Evolutionary conservation across 2,797 vertebrate genomes (phyloP), one percentile per base, ranked within the genome.

Genomic region (Poeciliopsis paucimaculata): DNA sequence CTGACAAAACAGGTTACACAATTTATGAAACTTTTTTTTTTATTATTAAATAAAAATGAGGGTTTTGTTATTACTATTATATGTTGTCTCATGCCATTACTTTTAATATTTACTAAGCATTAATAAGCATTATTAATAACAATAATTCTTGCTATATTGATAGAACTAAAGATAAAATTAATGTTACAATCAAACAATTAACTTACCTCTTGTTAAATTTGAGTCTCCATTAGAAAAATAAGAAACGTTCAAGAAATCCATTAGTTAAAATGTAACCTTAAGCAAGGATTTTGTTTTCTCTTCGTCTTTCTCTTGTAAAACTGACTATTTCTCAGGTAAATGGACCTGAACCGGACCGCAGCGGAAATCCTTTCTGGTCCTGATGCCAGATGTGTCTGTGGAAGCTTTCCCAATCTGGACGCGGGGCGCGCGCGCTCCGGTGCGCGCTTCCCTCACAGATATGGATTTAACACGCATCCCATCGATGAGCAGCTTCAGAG

Each of bases 201-300:
- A 64, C 82, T 73, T 68, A 84, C 94, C 93, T 90, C 75, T 39
- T 66, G 94, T 80, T 47, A 78, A 87, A 81, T 94, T 94, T 2
- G 26, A 66, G 71, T 66, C 39, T 72, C 64, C 76, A 11, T 76
- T 26, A 13, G 90, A 88, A 49, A 84, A 71, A 90, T 89, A 88
- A 0, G 89, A 91, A 2, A 72, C 68, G 45, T 90, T 91, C 10
- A 81, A 80, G n/a, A 91, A 89, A 93, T 95, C 94, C 94, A 95
- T 95, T 36, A 2, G 55, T 55, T 71, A 47, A 81, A 75, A 72
- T 73, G 55, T 77, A 84, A 84, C 8, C 57, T 81, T 76, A 81
- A 79, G 26, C 11, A n/a, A 12, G 41, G 23, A 43, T 75, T 16
- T 18, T 11, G 1, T 57, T 28, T 71, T 46, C 26, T 43, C 26